Percentiles rank a stretch among this genome's conserved stretches.
Evolutionary conservation across 2,888 invertebrate genomes (phyloP).

Genomic region (Copidosoma aretas): DNA sequence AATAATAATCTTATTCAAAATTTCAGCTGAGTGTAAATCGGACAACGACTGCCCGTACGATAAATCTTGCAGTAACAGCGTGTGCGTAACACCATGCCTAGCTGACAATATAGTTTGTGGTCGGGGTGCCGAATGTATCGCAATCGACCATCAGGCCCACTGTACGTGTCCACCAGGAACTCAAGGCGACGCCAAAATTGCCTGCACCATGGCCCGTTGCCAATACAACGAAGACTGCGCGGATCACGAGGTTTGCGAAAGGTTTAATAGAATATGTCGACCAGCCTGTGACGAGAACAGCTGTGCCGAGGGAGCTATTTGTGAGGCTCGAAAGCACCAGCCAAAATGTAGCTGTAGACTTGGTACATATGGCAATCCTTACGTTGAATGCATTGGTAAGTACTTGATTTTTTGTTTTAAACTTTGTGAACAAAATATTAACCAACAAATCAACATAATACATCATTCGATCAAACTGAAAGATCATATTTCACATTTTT

Average conservation of each 20-base stretch:
- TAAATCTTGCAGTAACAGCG: constrained; percentile 78
- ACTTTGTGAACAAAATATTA: neutral
- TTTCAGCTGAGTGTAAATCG: constrained; percentile 78
- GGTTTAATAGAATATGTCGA: constrained; percentile 81
- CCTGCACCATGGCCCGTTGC: constrained; percentile 83
- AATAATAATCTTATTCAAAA: neutral
- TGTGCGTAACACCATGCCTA: constrained; percentile 81
- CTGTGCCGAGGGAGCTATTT: constrained; percentile 81
- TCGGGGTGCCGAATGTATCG: constrained; percentile 78
- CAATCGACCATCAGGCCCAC: constrained; percentile 77
- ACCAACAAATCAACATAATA: too few species aligned
- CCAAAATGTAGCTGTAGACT: constrained; percentile 79
- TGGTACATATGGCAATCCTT: constrained; percentile 82
- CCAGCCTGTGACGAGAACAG: constrained; percentile 83
- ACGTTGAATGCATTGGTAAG: constrained; percentile 70
- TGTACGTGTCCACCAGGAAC: constrained; percentile 86
- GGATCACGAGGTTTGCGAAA: constrained; percentile 82
- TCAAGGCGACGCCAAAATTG: constrained; percentile 81
- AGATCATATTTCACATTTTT: too few species aligned
- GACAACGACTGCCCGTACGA: constrained; percentile 85
- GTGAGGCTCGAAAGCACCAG: constrained; percentile 77
- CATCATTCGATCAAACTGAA: too few species aligned
- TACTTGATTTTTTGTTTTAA: constrained; percentile 40
- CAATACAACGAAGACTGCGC: constrained; percentile 90
- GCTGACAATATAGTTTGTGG: constrained; percentile 75